phyloP scores from a whole-genome alignment of 30 jellyfish, hydroid and myxozoan genomes.

The Pseudorhiza aurosa region DNA sequence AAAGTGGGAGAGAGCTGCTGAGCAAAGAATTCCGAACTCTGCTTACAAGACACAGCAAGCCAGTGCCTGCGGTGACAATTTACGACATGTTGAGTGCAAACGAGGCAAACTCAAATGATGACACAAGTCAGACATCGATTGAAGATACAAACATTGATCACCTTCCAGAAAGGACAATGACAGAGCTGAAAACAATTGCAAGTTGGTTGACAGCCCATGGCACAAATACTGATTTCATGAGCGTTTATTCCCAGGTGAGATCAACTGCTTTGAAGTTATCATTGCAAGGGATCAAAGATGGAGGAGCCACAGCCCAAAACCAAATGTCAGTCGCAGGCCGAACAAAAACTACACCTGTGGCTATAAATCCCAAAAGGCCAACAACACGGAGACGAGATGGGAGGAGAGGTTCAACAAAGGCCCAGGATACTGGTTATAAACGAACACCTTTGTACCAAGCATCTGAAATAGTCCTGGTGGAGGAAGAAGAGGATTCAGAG shows the following conservation, averaged over 20 bases:
- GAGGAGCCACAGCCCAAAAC: slow-evolving; percentile 22
- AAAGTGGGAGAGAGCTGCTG: slow-evolving; percentile 80
- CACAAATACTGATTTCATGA: slow-evolving; percentile 87
- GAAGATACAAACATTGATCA: slow-evolving; percentile 90
- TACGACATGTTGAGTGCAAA: slow-evolving; percentile 82
- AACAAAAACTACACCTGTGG: slow-evolving; percentile 43
- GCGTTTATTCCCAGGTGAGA: slow-evolving; percentile 91
- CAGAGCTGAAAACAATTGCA: slow-evolving; percentile 86
- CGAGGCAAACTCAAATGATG: slow-evolving; percentile 63
- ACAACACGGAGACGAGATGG: slow-evolving; percentile 48
- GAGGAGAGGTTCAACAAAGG: slow-evolving; percentile 47
- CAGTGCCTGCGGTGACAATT: slow-evolving; percentile 86
- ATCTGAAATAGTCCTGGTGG: slow-evolving; percentile 37
- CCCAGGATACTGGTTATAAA: slow-evolving; percentile 38
- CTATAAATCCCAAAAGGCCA: slow-evolving; percentile 51
- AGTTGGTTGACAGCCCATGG: slow-evolving; percentile 88
- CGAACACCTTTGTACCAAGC: slow-evolving; percentile 53
- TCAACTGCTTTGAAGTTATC: slow-evolving; percentile 80
- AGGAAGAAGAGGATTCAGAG: slow-evolving; percentile 88
- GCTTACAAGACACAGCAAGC: slow-evolving; percentile 89
- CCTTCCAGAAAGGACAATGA: slow-evolving; percentile 87
- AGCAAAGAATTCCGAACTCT: slow-evolving; percentile 87
- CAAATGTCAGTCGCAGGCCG: slow-evolving; percentile 30
- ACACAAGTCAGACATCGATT: slow-evolving; percentile 55
- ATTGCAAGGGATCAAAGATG: slow-evolving; percentile 78